Percentiles rank a stretch among this genome's conserved stretches.
Evolutionary conservation across 1,140 invertebrate genomes (phyloP).

Genomic region (Hypsibius dujardini): DNA sequence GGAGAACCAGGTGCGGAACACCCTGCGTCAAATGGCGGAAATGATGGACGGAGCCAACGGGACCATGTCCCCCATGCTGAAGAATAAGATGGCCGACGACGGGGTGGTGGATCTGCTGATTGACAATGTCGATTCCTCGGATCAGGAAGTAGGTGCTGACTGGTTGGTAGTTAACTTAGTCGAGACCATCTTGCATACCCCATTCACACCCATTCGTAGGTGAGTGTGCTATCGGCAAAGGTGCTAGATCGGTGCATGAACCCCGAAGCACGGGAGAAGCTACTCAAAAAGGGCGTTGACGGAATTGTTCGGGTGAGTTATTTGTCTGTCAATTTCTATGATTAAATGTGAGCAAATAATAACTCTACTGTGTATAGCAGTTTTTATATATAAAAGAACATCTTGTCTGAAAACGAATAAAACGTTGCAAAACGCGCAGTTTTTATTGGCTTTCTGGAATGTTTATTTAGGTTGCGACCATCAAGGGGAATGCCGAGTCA

Average conservation of each 20-base stretch:
- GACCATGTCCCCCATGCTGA: background rate
- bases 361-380: background rate
- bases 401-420: too few species aligned
- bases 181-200: too few species aligned
- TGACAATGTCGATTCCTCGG: background rate
- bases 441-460: too few species aligned
- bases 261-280: conserved; percentile 77
- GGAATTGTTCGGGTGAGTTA: conserved; percentile 49
- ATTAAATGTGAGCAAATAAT: conserved; percentile 26
- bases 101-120: conserved; percentile 5
- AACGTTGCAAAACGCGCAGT: too few species aligned
- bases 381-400: conserved; percentile 7
- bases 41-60: background rate
- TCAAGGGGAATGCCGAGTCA: conserved; percentile 48
- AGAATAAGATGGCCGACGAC: background rate
- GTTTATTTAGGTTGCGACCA: conserved; percentile 33
- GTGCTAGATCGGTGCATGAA: conserved; percentile 84
- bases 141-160: conserved; percentile 17
- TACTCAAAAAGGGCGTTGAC: conserved; percentile 79
- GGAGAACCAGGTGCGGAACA: conserved; percentile 2
- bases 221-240: conserved; percentile 18
- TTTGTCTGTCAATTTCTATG: conserved; percentile 48
- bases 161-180: too few species aligned
- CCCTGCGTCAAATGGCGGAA: background rate
- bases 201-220: too few species aligned